Percentiles rank a stretch among this genome's conserved stretches.
phyloP scores from a whole-genome alignment of 2,797 vertebrate genomes.

The Alca torda region DNA sequence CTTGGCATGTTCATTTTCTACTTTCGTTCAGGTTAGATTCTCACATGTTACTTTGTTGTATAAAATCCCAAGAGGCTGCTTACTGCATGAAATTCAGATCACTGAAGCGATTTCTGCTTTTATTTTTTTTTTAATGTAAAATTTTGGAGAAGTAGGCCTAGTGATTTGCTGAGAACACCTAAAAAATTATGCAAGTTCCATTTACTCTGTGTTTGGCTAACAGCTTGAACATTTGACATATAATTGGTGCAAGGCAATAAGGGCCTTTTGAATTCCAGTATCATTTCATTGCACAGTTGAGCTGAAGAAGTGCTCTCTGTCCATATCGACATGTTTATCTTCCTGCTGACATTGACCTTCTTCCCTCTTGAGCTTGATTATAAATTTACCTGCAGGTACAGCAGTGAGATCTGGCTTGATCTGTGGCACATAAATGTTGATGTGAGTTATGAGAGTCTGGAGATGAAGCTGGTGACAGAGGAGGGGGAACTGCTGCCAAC shows the following conservation, averaged over 20 bases:
- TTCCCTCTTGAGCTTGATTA: not conserved
- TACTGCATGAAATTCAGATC: not conserved
- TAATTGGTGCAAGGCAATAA: not conserved
- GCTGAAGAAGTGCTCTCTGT: not conserved
- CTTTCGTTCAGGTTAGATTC: not conserved
- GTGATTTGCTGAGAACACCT: not conserved
- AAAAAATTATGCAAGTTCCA: not conserved
- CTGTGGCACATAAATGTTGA: not conserved
- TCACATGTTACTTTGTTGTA: not conserved
- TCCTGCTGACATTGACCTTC: not conserved
- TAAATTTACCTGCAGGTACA: not conserved
- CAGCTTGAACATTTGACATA: not conserved
- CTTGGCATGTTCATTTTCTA: conserved; percentile 27
- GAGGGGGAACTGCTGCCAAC: not conserved
- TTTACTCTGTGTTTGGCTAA: not conserved
- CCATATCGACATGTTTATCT: not conserved
- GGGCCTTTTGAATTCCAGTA: not conserved
- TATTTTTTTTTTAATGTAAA: not conserved
- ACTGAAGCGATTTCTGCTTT: not conserved
- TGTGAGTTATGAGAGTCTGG: not conserved
- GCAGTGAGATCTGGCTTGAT: not conserved
- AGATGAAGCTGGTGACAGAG: not conserved
- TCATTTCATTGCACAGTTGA: not conserved
- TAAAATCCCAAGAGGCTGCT: not conserved
- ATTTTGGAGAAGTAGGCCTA: not conserved